Percentiles rank a stretch among this genome's conserved stretches.
Conservation (phyloP, 1,140 invertebrate species). For the Sycophaga agraensis region DNA sequence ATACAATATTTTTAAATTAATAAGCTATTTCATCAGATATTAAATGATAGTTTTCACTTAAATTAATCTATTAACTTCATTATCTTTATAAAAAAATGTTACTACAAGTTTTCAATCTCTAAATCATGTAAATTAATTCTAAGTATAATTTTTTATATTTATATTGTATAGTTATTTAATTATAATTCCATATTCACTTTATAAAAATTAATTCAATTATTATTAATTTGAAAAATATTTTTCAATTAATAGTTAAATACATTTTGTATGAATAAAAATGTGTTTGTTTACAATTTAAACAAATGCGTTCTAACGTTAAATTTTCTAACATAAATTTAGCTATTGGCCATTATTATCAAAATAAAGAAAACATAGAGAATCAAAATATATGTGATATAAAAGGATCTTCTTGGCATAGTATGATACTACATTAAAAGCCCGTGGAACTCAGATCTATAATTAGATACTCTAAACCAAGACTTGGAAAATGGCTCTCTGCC, state of each 20-base stretch:
- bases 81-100: too few relatives aligned
- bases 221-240: neutral
- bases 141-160: too few relatives aligned
- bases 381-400: constrained; percentile 43
- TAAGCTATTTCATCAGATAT: too few relatives aligned
- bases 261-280: neutral
- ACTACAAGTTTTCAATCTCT: too few relatives aligned
- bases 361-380: constrained; percentile 44
- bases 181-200: neutral
- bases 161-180: too few relatives aligned
- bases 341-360: constrained; percentile 32
- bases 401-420: constrained; percentile 43
- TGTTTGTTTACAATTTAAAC: neutral
- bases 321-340: constrained; percentile 39
- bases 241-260: neutral
- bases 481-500: constrained; percentile 53
- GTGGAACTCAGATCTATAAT: constrained; percentile 52
- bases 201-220: neutral
- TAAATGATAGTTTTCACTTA: too few relatives aligned
- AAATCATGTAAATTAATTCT: too few relatives aligned
- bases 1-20: too few relatives aligned
- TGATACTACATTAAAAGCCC: constrained; percentile 48
- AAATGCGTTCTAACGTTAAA: constrained; percentile 7
- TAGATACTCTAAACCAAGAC: constrained; percentile 57
- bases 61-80: too few relatives aligned